Evolutionary conservation across 2,113 vertebrate genomes (phyloP), one percentile per base, ranked within the genome.

Genomic region (Pelvicachromis taeniatus): DNA sequence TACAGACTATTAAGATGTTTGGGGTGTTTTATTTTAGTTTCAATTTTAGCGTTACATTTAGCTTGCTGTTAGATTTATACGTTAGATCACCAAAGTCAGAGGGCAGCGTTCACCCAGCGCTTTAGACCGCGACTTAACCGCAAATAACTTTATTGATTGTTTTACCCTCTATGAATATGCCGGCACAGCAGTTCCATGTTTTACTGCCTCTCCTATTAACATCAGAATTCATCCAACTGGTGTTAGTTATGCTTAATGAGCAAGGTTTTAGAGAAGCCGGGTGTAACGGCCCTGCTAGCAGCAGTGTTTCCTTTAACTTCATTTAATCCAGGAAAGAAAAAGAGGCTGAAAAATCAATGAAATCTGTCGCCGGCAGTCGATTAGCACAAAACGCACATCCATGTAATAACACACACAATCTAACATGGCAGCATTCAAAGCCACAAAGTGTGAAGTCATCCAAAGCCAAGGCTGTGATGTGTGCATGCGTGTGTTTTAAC

Each of bases 261-360:
- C 45, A 3, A 23, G 6, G 26, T 55, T 70, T 59, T 52, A 81
- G 38, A n/a, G 38, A 78, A 1, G 1, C 45, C 13, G 0, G n/a
- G 54, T 56, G 23, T 55, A 1, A 80, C 3, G 35, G 55, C 10
- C 29, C 68, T 40, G 77, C 83, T 65, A 58, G 65, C 65, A 77
- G 21, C 9, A 11, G 10, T 21, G 21, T 58, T 78, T 77, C 12
- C 83, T 84, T 77, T 84, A 82, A 84, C 77, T 65, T 90, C 54
- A 84, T 91, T 90, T 89, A 70, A 70, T 83, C 45, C 38, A 63
- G 70, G 6, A 75, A 31, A 63, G 3, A 83, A 45, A 52, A 29
- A 75, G 23, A 77, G n/a, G 87, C 86, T 42, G n/a, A 68, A 42
- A 42, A 68, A 5, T 14, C 78, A 84, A 85, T 86, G 77, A 87